Evolutionary conservation across 2,113 vertebrate genomes (phyloP), one percentile per base, ranked within the genome.

Genomic region (Patagioenas fasciata): DNA sequence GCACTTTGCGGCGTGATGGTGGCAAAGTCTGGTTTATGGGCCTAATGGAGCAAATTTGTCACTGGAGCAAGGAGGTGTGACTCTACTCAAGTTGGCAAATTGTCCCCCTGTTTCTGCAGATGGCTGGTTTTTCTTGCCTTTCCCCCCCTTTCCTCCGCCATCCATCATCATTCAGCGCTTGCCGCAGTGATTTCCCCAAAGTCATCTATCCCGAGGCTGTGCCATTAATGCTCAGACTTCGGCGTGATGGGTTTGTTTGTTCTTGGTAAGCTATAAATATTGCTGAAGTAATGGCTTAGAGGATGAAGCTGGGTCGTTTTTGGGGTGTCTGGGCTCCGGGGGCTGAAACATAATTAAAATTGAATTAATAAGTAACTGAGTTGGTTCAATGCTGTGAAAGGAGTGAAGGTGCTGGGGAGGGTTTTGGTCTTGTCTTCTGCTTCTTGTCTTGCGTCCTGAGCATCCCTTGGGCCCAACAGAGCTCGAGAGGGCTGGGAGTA

Each of bases 121-220:
- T 19, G 24, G 82, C 88, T 84, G 88, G 3, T 69, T 72, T 93
- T 82, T 9, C 54, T 80, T 58, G 31, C 25, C 28, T 74, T 91
- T 1, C 14, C 69, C 48, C 56, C 80, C 11, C 16, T 91, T 84
- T 73, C 73, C 83, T 92, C 26, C 6, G 2, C 78, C 89, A 92
- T 96, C 93, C 96, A 88, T 94, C 93, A 95, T 91, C 84, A 94
- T 93, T 90, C 66, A 5, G 73, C 0, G 2, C 89, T 93, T n/a
- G 78, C 89, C 31, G 51, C 93, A 62, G 85, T 95, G 96, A 96
- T 97, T 97, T 97, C 96, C 96, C 96, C 94, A 74, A 95, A 95
- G 97, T 74, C 92, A 94, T 92, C 94, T 96, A 77, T 95, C 95
- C 93, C 71, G 73, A 91, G 85, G 89, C 93, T 88, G 90, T 74